These are phyloP conservation scores for Tyrannus savana DNA, from an alignment of 2,113 vertebrate genomes.

Conservation along the genomic window DNA sequence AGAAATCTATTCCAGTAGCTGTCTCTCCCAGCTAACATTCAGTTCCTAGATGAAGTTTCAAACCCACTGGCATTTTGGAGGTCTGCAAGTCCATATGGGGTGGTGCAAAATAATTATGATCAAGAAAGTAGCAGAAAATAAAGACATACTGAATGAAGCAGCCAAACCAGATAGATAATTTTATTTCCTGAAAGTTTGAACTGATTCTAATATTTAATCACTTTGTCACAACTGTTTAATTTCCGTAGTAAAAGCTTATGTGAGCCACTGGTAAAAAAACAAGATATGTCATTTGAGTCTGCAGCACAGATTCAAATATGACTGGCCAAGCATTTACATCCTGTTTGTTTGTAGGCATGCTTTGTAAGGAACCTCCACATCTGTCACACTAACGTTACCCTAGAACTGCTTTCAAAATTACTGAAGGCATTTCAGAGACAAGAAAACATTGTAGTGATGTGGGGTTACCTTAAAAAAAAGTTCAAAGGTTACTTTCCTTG, in stretches of 20 bases:
- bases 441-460: neutral
- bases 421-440: neutral
- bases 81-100: neutral
- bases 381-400: neutral
- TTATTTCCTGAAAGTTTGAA: neutral
- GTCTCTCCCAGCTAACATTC: neutral
- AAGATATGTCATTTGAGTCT: neutral
- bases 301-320: neutral
- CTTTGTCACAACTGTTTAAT: neutral
- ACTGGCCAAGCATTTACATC: neutral
- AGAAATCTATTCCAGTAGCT: neutral
- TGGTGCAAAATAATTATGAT: neutral
- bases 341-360: accelerated
- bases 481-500: neutral
- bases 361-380: neutral
- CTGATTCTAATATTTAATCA: neutral
- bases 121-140: neutral
- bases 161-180: neutral
- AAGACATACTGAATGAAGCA: neutral
- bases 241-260: neutral
- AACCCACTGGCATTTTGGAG: neutral
- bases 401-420: neutral
- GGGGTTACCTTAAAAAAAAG: neutral
- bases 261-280: neutral
- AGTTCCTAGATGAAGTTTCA: neutral